Conservation (phyloP, 2,797 vertebrate genomes). For the Pteronotus mesoamericanus region DNA sequence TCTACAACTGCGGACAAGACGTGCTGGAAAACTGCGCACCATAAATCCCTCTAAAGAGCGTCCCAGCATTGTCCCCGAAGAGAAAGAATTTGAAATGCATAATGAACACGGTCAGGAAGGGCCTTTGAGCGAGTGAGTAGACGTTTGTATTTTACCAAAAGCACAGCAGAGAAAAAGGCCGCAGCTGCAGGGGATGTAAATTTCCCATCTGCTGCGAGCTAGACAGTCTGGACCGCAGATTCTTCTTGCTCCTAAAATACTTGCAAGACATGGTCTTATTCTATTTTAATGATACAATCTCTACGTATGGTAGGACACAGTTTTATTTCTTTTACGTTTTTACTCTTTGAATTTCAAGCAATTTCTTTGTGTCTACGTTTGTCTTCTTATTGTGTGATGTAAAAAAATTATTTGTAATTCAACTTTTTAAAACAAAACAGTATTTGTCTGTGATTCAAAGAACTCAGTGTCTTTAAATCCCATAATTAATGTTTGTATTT, state of each 20-base stretch:
- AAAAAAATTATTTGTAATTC: not conserved
- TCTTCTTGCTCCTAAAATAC: conserved; percentile 17
- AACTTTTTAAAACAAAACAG: not conserved
- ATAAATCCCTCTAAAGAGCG: not conserved
- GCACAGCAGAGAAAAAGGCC: not conserved
- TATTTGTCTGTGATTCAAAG: not conserved
- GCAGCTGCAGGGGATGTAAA: not conserved
- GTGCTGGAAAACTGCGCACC: not conserved
- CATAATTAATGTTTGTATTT: not conserved
- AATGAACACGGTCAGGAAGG: not conserved
- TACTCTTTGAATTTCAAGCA: not conserved
- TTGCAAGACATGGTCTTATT: not conserved
- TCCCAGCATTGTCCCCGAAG: not conserved
- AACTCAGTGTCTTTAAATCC: not conserved
- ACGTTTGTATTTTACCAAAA: conserved; percentile 28
- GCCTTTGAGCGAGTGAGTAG: not conserved
- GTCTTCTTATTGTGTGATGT: not conserved
- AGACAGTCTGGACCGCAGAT: conserved; percentile 24
- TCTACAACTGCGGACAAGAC: not conserved
- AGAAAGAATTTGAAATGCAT: not conserved
- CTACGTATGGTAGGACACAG: not conserved
- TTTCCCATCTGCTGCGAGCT: conserved; percentile 13
- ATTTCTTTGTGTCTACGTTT: not conserved
- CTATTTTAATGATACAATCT: conserved; percentile 11
- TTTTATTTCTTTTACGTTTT: too few species aligned